These are phyloP conservation scores for Pangasius mekongensis DNA, from an alignment of 2,797 vertebrate genomes.

Conservation along the genomic window DNA sequence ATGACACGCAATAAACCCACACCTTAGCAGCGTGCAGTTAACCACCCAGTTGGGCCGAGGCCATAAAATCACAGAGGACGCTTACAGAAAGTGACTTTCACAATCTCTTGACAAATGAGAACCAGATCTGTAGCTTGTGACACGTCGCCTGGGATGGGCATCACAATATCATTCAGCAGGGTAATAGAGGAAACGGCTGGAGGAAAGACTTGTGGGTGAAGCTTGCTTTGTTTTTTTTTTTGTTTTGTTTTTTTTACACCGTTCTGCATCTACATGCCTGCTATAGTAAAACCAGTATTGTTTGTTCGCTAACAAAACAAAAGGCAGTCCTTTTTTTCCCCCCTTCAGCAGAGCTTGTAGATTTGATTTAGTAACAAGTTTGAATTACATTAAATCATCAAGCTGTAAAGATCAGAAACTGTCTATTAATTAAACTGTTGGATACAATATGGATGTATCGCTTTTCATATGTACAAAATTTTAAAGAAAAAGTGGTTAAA, in stretches of 20 bases:
- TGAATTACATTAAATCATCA: not conserved
- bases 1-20: conserved; percentile 50
- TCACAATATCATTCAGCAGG: conserved; percentile 27
- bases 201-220: conserved; percentile 50
- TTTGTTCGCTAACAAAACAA: conserved; percentile 38
- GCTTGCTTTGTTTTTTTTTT: conserved; percentile 2
- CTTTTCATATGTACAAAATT: not conserved
- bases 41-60: conserved; percentile 46
- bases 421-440: not conserved
- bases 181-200: conserved; percentile 34
- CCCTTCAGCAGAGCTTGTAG: not conserved
- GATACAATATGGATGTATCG: not conserved
- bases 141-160: conserved; percentile 53
- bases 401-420: not conserved
- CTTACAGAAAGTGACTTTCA: conserved; percentile 63
- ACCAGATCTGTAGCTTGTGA: conserved; percentile 62
- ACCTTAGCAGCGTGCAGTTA: conserved; percentile 42
- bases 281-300: conserved; percentile 47
- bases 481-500: not conserved
- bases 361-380: not conserved
- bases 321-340: not conserved
- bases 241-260: conserved; percentile 2
- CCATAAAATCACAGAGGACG: conserved; percentile 60
- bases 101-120: conserved; percentile 57
- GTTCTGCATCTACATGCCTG: conserved; percentile 6